A percentile compares a stretch with the other conserved stretches of the same genome.
These are phyloP conservation scores for Callionymus lyra DNA, from an alignment of 2,113 vertebrate genomes.

Conservation along the genomic window DNA sequence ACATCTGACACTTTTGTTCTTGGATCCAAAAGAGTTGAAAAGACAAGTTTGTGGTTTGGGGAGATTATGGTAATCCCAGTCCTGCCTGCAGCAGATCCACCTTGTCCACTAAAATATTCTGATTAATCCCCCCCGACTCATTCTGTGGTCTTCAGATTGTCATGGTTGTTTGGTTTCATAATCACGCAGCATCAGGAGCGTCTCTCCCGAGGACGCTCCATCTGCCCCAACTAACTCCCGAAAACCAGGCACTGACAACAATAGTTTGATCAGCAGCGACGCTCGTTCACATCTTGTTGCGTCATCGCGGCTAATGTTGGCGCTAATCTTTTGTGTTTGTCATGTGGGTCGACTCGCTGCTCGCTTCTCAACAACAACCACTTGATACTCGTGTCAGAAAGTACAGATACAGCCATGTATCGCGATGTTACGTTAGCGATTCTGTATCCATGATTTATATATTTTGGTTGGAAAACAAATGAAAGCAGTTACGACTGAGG, in stretches of 20 bases:
- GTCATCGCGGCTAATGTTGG: conserved; percentile 27
- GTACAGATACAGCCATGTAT: no score
- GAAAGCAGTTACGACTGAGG: no score
- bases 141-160: conserved; percentile 7
- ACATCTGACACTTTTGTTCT: neutral
- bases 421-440: no score
- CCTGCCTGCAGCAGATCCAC: conserved; percentile 7
- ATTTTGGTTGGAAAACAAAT: no score
- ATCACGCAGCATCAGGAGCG: conserved; percentile 4
- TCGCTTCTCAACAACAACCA: no score
- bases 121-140: conserved; percentile 13
- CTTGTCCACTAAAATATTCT: conserved; percentile 14
- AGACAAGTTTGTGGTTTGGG: no score
- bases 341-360: neutral
- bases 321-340: conserved; percentile 27
- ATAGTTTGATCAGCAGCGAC: conserved; percentile 14
- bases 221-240: no score
- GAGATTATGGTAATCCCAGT: neutral
- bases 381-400: no score
- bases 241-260: no score
- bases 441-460: no score
- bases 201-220: neutral
- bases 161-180: conserved; percentile 14
- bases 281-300: conserved; percentile 20
- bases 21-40: no score